Conservation (phyloP, 1,140 invertebrate species). For the Battus philenor region DNA sequence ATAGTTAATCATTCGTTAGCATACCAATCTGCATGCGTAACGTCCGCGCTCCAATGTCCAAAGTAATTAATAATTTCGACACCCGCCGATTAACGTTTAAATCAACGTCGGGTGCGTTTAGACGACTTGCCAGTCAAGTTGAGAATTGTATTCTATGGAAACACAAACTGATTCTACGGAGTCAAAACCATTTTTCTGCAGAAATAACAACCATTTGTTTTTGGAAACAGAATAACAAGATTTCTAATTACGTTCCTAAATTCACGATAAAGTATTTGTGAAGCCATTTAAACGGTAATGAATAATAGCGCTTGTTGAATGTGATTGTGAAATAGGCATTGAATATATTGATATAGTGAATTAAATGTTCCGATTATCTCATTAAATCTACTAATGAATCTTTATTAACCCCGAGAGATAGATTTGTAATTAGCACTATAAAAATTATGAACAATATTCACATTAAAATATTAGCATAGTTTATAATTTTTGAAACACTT, state of each 20-base stretch:
- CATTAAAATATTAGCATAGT: too few species aligned
- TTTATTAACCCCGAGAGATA: conserved; percentile 4
- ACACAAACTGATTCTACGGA: too few species aligned
- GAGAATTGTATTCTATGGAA: neutral
- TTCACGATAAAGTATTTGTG: too few species aligned
- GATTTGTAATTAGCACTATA: neutral
- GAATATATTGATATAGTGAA: conserved; percentile 1
- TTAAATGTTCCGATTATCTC: neutral
- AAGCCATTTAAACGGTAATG: too few species aligned
- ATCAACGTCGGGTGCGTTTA: conserved; percentile 31
- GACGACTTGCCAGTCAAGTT: neutral
- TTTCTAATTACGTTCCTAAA: too few species aligned
- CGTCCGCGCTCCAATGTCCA: conserved; percentile 41
- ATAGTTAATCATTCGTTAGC: conserved; percentile 71
- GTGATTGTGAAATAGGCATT: too few species aligned
- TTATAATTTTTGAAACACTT: too few species aligned
- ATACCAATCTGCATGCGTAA: conserved; percentile 70
- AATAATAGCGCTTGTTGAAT: too few species aligned
- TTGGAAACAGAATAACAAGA: too few species aligned
- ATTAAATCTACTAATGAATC: conserved; percentile 10
- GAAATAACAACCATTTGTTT: too few species aligned
- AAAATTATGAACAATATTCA: too few species aligned
- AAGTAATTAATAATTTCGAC: conserved; percentile 72
- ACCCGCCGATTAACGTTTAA: conserved; percentile 67
- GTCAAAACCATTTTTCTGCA: too few species aligned